Evolutionary conservation across 1,140 invertebrate species (phyloP).

Genomic region (Drosophila setifemur): DNA sequence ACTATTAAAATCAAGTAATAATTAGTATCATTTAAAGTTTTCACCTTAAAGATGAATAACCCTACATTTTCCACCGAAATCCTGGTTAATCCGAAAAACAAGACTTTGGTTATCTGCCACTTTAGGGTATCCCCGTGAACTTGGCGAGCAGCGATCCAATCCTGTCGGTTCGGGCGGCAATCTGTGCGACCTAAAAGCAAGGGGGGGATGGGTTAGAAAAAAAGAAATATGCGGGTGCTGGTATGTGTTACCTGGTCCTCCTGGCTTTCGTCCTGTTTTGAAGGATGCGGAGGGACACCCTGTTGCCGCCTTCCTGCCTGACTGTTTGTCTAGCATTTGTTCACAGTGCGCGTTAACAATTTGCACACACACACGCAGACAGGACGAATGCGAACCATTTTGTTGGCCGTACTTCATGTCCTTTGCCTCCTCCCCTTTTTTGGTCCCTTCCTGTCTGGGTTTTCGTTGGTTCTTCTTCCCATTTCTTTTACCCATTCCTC

Average conservation of each 20-base stretch:
- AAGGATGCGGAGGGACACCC: slow-evolving; percentile 11
- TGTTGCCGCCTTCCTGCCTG: slow-evolving; percentile 17
- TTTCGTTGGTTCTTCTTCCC: slow-evolving; percentile 10
- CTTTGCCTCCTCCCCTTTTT: slow-evolving; percentile 1
- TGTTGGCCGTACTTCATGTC: slow-evolving; percentile 48
- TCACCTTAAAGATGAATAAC: too few relatives aligned
- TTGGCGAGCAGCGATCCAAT: slow-evolving; percentile 30
- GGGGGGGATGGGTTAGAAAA: too few relatives aligned
- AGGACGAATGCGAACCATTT: slow-evolving; percentile 69
- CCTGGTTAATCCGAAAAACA: slow-evolving; percentile 5
- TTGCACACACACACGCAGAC: slow-evolving; percentile 23
- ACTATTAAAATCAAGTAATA: too few relatives aligned
- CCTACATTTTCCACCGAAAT: too few relatives aligned
- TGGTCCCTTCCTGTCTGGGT: slow-evolving; percentile 21
- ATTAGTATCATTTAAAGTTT: too few relatives aligned
- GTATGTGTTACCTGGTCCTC: slow-evolving; percentile 26
- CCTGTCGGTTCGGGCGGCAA: slow-evolving; percentile 28
- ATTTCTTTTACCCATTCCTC: slow-evolving; percentile 14
- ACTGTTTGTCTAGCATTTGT: slow-evolving; percentile 55
- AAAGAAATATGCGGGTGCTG: neutral
- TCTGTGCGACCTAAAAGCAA: slow-evolving; percentile 43
- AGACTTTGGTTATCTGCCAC: slow-evolving; percentile 8
- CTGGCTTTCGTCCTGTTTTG: neutral
- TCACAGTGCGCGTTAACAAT: slow-evolving; percentile 58
- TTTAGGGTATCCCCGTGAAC: slow-evolving; percentile 5